Evolutionary conservation across 2,888 invertebrate species (phyloP).

Genomic region (Dilophus febrilis): DNA sequence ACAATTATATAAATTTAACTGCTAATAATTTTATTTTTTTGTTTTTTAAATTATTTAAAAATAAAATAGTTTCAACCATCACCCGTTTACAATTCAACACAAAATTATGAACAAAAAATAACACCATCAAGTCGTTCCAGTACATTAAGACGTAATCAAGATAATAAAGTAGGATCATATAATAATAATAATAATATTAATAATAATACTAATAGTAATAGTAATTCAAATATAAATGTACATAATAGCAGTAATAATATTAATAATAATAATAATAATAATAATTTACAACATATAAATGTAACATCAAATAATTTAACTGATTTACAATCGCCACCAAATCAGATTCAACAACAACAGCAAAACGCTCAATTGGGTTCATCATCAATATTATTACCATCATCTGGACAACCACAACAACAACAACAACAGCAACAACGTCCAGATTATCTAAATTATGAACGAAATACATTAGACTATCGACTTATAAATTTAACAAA

Average conservation of each 20-base stretch:
- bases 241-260: no score
- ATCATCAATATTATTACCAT: neutral
- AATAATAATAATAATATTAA: neutral
- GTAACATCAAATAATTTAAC: neutral
- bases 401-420: no score
- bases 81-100: constrained; percentile 8
- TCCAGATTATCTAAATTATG: constrained; percentile 9
- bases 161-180: constrained; percentile 12
- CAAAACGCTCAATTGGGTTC: no score
- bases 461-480: constrained; percentile 9
- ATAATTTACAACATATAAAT: neutral
- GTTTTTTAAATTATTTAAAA: no score
- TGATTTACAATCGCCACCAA: neutral
- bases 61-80: constrained; percentile 9
- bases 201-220: no score
- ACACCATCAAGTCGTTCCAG: constrained; percentile 26
- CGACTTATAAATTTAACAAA: constrained; percentile 4
- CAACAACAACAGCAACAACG: constrained; percentile 2
- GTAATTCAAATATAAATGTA: no score
- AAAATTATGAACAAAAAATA: constrained; percentile 13
- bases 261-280: no score
- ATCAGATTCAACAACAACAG: no score
- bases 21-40: neutral
- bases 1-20: neutral
- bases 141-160: constrained; percentile 25